Evolutionary conservation across 1,140 invertebrate genomes (phyloP), one percentile per base, ranked within the genome.

Genomic region (Linepithema humile): DNA sequence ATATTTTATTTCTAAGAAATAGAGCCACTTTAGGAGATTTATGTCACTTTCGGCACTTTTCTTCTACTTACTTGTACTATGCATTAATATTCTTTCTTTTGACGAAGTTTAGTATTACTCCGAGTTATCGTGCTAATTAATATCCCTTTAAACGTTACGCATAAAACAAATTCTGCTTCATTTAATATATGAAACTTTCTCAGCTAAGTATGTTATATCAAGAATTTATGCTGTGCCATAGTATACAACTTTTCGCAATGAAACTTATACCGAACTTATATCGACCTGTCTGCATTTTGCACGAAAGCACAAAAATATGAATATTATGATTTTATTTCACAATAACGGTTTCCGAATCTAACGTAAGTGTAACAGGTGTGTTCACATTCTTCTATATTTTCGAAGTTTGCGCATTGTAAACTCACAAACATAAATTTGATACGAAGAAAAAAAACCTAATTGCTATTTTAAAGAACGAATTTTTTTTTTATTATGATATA

Each of bases 281-380:
- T 75, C 73, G 59, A 64, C 59, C 26, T 65, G 73, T 64, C 73
- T 64, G 17, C 45, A 12, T 38, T 50, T 67, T 17, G 60, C 20
- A 35, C 20, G 40, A 67, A 78, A 69, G 40, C 45, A 53, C 48
- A 17, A 32, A 5, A 40, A 23, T 17, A 53, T 3, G 40, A 29
- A 50, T 20, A 78, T 75, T 60, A 60, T 48, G 26, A 59, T 78
- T 78, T 69, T 15, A 69, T 40, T 78, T 69, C 69, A n/a, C n/a
- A 78, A 69, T 55, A 69, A 78, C 12, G 7, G 6, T 7, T 3
- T 23, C 10, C 38, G 40, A 35, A 26, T 20, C n/a, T 17, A 38
- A 62, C 20, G 26, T n/a, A 38, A 60, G 38, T 26, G 43, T 78
- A 67, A 53, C 62, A 50, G 29, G 43, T 67, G 32, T 62, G 45